Evolutionary conservation across 2,888 invertebrate species (phyloP).

Genomic region (Bhutanitis thaidina): DNA sequence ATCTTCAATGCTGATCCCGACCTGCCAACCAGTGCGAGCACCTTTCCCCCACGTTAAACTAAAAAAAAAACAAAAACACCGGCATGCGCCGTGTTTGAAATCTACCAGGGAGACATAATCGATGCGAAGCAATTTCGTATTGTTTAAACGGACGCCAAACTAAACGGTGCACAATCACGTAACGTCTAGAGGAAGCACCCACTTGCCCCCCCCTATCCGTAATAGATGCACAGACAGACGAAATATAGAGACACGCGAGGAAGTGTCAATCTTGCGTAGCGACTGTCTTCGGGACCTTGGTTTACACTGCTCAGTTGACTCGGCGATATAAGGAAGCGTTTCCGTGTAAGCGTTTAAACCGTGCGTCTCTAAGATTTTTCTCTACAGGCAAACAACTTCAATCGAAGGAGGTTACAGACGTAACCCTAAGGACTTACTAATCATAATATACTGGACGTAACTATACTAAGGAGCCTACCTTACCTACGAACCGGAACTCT

Average conservation of each 20-base stretch:
- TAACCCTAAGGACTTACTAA: too few species aligned
- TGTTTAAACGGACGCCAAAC: background rate
- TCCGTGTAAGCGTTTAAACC: background rate
- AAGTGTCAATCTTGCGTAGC: slow-evolving; percentile 42
- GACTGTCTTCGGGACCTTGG: slow-evolving; percentile 29
- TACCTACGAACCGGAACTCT: too few species aligned
- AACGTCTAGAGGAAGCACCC: slow-evolving; percentile 44
- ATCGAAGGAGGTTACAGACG: too few species aligned
- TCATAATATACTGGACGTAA: too few species aligned
- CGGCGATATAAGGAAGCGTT: background rate
- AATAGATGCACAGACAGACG: slow-evolving; percentile 28
- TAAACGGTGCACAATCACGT: slow-evolving; percentile 5
- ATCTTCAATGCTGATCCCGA: too few species aligned
- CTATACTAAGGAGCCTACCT: too few species aligned
- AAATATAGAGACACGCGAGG: slow-evolving; percentile 35
- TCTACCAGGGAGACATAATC: background rate
- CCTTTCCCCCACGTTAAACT: too few species aligned
- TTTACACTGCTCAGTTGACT: slow-evolving; percentile 10
- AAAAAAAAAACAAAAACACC: too few species aligned
- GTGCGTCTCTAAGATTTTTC: too few species aligned
- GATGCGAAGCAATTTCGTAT: background rate
- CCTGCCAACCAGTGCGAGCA: too few species aligned
- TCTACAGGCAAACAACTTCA: too few species aligned
- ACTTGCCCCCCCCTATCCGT: slow-evolving; percentile 40
- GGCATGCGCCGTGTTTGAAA: too few species aligned